Percentiles rank a stretch among this genome's conserved stretches.
These are phyloP conservation scores for Tetranychus urticae DNA, from an alignment of 1,140 invertebrate species.

Conservation along the genomic window DNA sequence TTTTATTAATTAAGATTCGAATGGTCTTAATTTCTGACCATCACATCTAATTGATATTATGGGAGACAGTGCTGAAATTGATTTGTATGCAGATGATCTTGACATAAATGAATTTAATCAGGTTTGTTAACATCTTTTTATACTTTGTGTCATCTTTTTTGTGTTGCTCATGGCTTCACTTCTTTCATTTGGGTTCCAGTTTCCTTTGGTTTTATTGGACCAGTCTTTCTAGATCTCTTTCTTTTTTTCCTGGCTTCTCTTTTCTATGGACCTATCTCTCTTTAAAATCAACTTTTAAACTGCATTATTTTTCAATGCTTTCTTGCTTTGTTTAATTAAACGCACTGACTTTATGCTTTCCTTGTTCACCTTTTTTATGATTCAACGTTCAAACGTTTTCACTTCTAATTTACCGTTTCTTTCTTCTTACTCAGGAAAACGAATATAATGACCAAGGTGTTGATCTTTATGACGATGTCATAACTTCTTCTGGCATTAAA, in stretches of 20 bases:
- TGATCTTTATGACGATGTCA: conserved; percentile 90
- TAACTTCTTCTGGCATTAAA: conserved; percentile 38
- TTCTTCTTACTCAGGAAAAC: conserved; percentile 15
- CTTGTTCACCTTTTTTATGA: not conserved
- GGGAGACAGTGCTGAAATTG: conserved; percentile 82
- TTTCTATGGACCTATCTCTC: too few relatives aligned
- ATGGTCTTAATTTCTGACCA: too few relatives aligned
- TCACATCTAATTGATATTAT: conserved; percentile 23
- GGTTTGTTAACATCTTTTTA: conserved; percentile 27
- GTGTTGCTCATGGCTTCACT: not conserved
- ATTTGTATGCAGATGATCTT: conserved; percentile 86
- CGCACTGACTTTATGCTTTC: not conserved
- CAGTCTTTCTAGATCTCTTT: conserved; percentile 4
- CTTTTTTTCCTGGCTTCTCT: conserved; percentile 12
- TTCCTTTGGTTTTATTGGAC: not conserved
- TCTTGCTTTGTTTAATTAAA: not conserved
- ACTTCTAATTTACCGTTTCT: not conserved
- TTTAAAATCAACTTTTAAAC: too few relatives aligned
- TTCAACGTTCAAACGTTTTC: not conserved
- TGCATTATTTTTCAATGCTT: too few relatives aligned
- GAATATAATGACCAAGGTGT: conserved; percentile 18
- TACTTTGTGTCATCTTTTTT: not conserved
- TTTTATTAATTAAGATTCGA: not conserved
- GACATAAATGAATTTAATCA: conserved; percentile 69
- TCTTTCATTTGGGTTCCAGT: not conserved